A percentile compares a stretch with the other conserved stretches of the same genome.
These are phyloP conservation scores for Lycaena phlaeas DNA, from an alignment of 2,888 invertebrate genomes.

Conservation along the genomic window DNA sequence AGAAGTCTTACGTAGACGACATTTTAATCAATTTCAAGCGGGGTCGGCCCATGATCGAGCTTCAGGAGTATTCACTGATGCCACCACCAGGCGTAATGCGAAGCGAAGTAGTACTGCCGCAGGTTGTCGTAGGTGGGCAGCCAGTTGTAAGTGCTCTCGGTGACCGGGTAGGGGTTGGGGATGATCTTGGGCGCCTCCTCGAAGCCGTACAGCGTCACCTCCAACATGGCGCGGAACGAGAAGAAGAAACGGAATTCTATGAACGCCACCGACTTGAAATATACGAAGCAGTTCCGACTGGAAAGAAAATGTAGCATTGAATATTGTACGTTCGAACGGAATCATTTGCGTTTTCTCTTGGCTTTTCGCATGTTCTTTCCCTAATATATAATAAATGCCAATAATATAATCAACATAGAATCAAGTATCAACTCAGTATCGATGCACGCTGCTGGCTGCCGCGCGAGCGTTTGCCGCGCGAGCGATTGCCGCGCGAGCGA, in stretches of 20 bases:
- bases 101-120: slow-evolving; percentile 14
- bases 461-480: no score
- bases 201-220: slow-evolving; percentile 33
- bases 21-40: no score
- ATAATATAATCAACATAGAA: no score
- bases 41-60: no score
- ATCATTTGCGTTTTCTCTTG: no score
- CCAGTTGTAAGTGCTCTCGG: slow-evolving; percentile 27
- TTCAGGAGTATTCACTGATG: slow-evolving; percentile 14
- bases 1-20: no score
- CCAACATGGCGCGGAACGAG: slow-evolving; percentile 34
- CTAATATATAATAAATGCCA: no score
- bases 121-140: slow-evolving; percentile 19
- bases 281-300: slow-evolving; percentile 40
- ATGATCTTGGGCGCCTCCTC: slow-evolving; percentile 19
- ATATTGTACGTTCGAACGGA: neutral
- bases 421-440: no score
- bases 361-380: no score
- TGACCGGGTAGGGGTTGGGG: slow-evolving; percentile 27
- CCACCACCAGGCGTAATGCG: slow-evolving; percentile 21
- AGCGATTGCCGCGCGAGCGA: no score
- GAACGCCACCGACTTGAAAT: slow-evolving; percentile 39
- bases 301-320: slow-evolving; percentile 10
- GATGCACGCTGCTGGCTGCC: no score
- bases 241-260: slow-evolving; percentile 41